Conservation (phyloP, 2,888 invertebrate genomes). For the Phania funesta region DNA sequence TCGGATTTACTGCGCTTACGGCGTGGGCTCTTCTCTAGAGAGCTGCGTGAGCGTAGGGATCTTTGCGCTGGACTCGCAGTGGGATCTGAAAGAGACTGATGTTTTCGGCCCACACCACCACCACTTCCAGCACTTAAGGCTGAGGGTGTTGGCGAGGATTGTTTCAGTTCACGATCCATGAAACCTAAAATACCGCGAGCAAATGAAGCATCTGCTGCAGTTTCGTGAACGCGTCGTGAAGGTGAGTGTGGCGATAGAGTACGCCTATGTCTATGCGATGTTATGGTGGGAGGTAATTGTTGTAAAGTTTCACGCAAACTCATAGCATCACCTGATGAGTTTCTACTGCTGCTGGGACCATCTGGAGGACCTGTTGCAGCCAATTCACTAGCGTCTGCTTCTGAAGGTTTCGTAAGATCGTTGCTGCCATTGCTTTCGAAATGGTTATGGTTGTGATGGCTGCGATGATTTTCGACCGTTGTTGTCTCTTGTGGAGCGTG, state of each 20-base stretch:
- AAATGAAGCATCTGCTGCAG: constrained; percentile 73
- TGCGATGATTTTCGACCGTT: constrained; percentile 27
- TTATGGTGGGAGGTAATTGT: constrained; percentile 74
- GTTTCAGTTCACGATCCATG: constrained; percentile 80
- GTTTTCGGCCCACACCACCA: constrained; percentile 75
- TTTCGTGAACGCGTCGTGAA: constrained; percentile 69
- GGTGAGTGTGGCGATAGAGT: constrained; percentile 76
- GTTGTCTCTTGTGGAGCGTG: constrained; percentile 70
- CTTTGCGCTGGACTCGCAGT: constrained; percentile 80
- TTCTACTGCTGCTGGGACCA: constrained; percentile 72
- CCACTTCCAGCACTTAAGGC: constrained; percentile 72
- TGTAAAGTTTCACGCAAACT: constrained; percentile 78
- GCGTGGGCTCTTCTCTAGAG: constrained; percentile 80
- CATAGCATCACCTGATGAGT: constrained; percentile 78
- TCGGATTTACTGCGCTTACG: constrained; percentile 81
- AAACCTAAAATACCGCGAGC: constrained; percentile 80
- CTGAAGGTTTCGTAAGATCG: constrained; percentile 57
- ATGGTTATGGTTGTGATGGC: constrained; percentile 65
- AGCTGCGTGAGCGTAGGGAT: constrained; percentile 79
- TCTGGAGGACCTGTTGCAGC: constrained; percentile 72
- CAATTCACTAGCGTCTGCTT: constrained; percentile 65
- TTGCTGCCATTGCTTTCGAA: constrained; percentile 40
- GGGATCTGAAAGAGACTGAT: constrained; percentile 80
- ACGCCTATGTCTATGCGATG: constrained; percentile 70
- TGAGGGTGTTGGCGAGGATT: constrained; percentile 77